These are phyloP conservation scores for Larimichthys polyactis DNA, from an alignment of 2,113 vertebrate species.

Conservation along the genomic window DNA sequence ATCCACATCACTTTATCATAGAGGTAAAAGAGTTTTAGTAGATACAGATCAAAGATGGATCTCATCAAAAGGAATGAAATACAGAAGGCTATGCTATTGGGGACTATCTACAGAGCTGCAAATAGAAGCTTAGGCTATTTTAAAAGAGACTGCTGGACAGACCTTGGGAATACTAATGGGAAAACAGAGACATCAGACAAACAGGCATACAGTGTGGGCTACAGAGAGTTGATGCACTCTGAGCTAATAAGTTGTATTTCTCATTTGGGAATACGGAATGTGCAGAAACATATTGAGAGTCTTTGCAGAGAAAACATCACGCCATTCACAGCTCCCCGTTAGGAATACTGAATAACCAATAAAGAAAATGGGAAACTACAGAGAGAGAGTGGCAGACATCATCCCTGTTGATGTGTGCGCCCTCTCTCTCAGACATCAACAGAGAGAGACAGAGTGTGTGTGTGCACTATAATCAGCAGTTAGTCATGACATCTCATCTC, in stretches of 20 bases:
- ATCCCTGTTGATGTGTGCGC: too few relatives aligned
- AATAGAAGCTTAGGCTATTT: background rate
- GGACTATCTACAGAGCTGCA: slow-evolving; percentile 9
- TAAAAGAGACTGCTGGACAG: background rate
- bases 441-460: background rate
- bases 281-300: background rate
- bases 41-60: slow-evolving; percentile 22
- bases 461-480: slow-evolving; percentile 17
- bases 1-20: slow-evolving; percentile 4
- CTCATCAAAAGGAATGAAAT: slow-evolving; percentile 34
- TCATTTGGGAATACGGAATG: slow-evolving; percentile 3
- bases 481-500: background rate
- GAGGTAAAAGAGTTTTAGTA: slow-evolving; percentile 17
- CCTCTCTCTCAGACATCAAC: too few relatives aligned
- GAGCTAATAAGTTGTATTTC: slow-evolving; percentile 11
- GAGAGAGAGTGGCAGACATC: slow-evolving; percentile 11
- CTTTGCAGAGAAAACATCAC: slow-evolving; percentile 4
- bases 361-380: slow-evolving; percentile 6
- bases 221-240: background rate
- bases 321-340: background rate
- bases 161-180: background rate
- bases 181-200: slow-evolving; percentile 17
- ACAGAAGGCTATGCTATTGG: background rate
- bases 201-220: background rate
- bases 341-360: slow-evolving; percentile 37